phyloP scores from a whole-genome alignment of 2,888 invertebrate genomes.

The Machimus atricapillus region DNA sequence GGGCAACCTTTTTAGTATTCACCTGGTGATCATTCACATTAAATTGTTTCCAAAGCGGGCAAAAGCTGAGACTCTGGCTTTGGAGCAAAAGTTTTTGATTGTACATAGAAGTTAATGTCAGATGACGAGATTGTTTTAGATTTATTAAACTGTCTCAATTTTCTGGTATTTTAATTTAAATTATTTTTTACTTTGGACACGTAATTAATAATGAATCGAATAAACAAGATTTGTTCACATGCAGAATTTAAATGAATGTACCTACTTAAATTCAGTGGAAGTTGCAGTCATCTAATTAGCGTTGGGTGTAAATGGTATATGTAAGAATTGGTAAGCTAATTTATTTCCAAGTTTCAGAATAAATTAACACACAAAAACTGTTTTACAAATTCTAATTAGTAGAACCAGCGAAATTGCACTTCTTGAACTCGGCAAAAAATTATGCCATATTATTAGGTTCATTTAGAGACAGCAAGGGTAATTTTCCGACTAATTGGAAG shows the following conservation, averaged over 20 bases:
- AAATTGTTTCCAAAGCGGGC: background rate
- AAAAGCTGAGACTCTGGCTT: background rate
- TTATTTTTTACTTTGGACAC: background rate
- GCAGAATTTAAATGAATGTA: background rate
- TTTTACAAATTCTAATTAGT: background rate
- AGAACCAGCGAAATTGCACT: too few relatives aligned
- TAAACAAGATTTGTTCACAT: background rate
- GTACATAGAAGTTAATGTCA: background rate
- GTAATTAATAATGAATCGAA: background rate
- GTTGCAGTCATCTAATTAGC: background rate
- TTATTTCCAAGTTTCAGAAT: background rate
- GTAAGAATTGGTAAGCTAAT: background rate
- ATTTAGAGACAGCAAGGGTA: background rate
- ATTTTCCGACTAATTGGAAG: background rate
- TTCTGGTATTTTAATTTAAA: background rate
- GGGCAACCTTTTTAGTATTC: background rate
- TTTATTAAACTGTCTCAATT: background rate
- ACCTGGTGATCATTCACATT: background rate
- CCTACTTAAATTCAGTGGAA: background rate
- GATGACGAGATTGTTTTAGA: background rate
- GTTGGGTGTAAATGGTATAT: background rate
- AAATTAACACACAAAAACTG: background rate
- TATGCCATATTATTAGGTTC: background rate
- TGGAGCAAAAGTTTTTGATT: background rate
- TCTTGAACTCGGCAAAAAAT: background rate